Conservation (phyloP, 2,888 invertebrate genomes). For the Mamestra brassicae region DNA sequence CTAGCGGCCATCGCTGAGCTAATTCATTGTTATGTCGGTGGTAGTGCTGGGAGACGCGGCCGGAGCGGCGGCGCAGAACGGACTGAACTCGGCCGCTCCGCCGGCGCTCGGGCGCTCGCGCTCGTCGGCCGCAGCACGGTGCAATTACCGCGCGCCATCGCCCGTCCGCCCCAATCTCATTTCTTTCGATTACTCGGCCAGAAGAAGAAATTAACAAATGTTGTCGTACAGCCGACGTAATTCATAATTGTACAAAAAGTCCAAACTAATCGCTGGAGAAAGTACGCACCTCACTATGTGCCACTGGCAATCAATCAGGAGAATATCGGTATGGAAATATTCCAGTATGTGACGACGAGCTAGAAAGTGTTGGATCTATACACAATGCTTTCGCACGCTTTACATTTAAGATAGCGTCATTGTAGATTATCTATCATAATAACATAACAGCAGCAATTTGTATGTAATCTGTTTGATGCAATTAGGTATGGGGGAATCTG, state of each 20-base stretch:
- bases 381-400: conserved; percentile 71
- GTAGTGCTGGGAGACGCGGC: conserved; percentile 64
- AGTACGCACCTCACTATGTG: conserved; percentile 67
- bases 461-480: conserved; percentile 42
- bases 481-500: conserved; percentile 41
- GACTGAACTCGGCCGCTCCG: conserved; percentile 77
- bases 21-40: conserved; percentile 64
- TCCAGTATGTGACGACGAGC: conserved; percentile 67
- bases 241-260: conserved; percentile 77
- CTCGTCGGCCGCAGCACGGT: conserved; percentile 55
- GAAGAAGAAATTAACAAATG: conserved; percentile 83
- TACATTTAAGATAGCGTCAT: conserved; percentile 59
- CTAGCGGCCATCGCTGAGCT: conserved; percentile 79
- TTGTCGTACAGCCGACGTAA: conserved; percentile 73
- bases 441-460: conserved; percentile 39
- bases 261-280: conserved; percentile 79
- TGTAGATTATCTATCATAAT: conserved; percentile 65
- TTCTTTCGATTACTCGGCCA: conserved; percentile 83
- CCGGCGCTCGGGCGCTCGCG: conserved; percentile 66
- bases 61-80: conserved; percentile 65
- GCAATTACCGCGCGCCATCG: conserved; percentile 81
- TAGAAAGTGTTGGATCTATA: conserved; percentile 62
- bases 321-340: conserved; percentile 72
- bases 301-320: conserved; percentile 77
- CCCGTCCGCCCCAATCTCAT: conserved; percentile 82